Conservation (phyloP, 2,113 vertebrate species). For the Paraplagusia blochii region DNA sequence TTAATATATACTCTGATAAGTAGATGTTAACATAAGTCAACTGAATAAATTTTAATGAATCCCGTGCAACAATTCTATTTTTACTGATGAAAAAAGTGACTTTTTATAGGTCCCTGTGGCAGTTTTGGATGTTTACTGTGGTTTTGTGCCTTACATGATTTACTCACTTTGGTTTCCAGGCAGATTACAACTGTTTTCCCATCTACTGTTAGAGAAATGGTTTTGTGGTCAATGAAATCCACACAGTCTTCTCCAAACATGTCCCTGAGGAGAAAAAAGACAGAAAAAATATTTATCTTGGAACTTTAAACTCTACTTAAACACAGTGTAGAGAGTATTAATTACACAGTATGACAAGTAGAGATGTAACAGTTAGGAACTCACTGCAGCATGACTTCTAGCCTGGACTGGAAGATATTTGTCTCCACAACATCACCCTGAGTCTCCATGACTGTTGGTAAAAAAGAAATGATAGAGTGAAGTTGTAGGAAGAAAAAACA, state of each 20-base stretch:
- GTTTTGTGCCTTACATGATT: neutral
- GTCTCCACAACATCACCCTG: conserved; percentile 81
- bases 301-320: neutral
- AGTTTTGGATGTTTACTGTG: no score
- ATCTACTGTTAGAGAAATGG: conserved; percentile 84
- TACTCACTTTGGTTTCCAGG: conserved; percentile 86
- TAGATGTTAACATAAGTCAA: no score
- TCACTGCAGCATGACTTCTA: conserved; percentile 94
- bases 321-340: neutral
- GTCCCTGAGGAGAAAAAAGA: conserved; percentile 72
- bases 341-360: no score
- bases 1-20: no score
- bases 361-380: conserved; percentile 32
- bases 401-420: conserved; percentile 78
- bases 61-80: no score
- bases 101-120: no score
- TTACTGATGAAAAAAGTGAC: no score
- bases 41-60: no score
- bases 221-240: conserved; percentile 78
- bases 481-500: neutral
- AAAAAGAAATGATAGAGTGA: neutral
- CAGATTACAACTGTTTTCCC: conserved; percentile 80
- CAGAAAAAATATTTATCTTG: neutral
- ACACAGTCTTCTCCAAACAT: conserved; percentile 96
- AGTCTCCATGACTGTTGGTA: conserved; percentile 71